phyloP scores from a whole-genome alignment of 2,113 vertebrate species.

The Saguinus midas region DNA sequence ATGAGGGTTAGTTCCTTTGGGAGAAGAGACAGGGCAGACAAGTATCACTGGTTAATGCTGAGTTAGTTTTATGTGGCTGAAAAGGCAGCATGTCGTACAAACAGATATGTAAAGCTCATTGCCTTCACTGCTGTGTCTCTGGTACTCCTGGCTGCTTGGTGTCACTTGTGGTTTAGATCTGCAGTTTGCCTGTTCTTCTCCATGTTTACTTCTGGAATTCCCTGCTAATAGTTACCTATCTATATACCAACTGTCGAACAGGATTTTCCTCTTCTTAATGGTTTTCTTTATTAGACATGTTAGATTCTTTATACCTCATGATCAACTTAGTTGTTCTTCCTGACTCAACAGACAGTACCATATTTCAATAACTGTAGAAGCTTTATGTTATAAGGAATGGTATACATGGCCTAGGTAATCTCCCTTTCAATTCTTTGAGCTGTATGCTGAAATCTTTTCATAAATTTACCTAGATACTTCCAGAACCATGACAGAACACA shows the following conservation, averaged over 20 bases:
- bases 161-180: background rate
- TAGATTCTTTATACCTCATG: background rate
- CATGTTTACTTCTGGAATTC: background rate
- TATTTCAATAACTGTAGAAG: background rate
- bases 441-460: background rate
- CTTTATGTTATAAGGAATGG: background rate
- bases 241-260: fast-evolving
- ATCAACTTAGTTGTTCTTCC: background rate
- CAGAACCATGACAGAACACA: background rate
- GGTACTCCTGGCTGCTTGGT: fast-evolving
- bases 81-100: background rate
- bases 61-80: background rate
- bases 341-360: background rate
- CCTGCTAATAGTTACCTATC: background rate
- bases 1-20: background rate
- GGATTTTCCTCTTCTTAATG: background rate
- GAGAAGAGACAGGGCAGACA: background rate
- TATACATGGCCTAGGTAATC: background rate
- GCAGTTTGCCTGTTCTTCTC: background rate
- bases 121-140: background rate
- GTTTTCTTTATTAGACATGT: background rate
- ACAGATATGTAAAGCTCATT: background rate
- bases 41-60: background rate
- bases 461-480: background rate
- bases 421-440: background rate